phyloP scores from a whole-genome alignment of 2,888 invertebrate genomes.

The Lasioglossum calceatum region DNA sequence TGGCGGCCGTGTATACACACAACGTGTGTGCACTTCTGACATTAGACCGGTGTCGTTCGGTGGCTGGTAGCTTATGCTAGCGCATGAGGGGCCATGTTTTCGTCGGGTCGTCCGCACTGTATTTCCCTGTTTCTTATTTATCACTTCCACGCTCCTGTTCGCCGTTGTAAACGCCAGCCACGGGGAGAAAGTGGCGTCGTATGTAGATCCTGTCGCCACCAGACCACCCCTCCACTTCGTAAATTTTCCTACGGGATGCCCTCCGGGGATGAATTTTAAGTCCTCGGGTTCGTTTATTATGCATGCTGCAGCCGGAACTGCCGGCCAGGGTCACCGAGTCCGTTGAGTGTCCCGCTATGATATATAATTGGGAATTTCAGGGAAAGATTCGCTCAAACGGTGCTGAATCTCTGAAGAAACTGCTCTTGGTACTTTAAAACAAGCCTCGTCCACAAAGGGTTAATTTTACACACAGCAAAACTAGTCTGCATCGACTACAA shows the following conservation, averaged over 20 bases:
- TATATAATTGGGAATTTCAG: neutral
- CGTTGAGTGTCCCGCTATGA: neutral
- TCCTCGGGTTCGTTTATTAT: neutral
- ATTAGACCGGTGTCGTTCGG: conserved; percentile 34
- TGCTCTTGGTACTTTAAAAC: no score
- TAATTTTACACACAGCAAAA: no score
- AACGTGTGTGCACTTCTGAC: conserved; percentile 29
- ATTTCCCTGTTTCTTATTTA: neutral
- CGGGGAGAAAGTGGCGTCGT: neutral
- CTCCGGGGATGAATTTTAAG: conserved; percentile 9
- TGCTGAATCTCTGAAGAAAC: neutral
- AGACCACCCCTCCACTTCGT: neutral
- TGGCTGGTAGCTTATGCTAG: conserved; percentile 7
- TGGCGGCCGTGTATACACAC: conserved; percentile 7
- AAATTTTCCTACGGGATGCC: neutral
- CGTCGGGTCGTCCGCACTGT: neutral
- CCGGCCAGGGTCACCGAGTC: neutral
- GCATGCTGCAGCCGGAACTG: neutral
- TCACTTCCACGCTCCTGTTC: neutral
- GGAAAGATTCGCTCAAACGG: neutral
- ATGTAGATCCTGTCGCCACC: neutral
- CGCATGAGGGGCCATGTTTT: conserved; percentile 12
- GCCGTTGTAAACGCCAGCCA: neutral
- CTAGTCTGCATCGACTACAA: no score
- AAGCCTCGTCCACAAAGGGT: no score